phyloP scores from a whole-genome alignment of 92 coral and sea anemone species.

The Porites evermanni region DNA sequence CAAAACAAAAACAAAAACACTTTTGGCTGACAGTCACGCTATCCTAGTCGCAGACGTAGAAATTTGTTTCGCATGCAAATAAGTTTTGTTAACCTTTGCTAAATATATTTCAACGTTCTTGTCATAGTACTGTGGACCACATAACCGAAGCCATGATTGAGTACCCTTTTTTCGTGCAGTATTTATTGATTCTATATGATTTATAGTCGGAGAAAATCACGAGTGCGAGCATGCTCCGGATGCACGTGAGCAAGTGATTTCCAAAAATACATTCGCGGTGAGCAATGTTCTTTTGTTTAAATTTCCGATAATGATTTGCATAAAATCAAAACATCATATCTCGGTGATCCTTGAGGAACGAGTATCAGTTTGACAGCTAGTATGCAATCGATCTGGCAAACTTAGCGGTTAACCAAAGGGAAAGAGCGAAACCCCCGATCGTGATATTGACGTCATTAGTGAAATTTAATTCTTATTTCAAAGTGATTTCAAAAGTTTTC shows the following conservation, averaged over 20 bases:
- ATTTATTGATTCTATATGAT: neutral
- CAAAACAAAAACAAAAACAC: too few relatives aligned
- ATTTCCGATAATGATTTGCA: constrained; percentile 17
- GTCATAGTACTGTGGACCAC: neutral
- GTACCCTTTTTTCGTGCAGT: neutral
- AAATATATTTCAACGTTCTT: too few relatives aligned
- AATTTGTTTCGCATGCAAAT: too few relatives aligned
- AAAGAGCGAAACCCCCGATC: neutral
- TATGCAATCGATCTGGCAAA: too few relatives aligned
- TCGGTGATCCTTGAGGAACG: too few relatives aligned
- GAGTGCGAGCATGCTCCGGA: neutral
- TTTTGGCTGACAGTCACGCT: too few relatives aligned
- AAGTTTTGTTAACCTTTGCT: too few relatives aligned
- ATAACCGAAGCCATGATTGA: too few relatives aligned
- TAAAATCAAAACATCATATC: constrained; percentile 3
- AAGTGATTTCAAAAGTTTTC: neutral
- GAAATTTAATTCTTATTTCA: constrained; percentile 6
- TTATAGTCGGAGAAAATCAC: neutral
- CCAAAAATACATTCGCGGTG: neutral
- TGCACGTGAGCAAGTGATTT: constrained; percentile 27
- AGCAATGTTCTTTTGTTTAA: constrained; percentile 8
- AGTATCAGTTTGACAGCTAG: too few relatives aligned
- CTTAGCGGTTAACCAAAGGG: neutral
- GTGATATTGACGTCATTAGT: constrained; percentile 16
- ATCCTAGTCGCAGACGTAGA: too few relatives aligned